Conservation (phyloP, 23 tunicate genomes). For the Ascidia mentula region DNA sequence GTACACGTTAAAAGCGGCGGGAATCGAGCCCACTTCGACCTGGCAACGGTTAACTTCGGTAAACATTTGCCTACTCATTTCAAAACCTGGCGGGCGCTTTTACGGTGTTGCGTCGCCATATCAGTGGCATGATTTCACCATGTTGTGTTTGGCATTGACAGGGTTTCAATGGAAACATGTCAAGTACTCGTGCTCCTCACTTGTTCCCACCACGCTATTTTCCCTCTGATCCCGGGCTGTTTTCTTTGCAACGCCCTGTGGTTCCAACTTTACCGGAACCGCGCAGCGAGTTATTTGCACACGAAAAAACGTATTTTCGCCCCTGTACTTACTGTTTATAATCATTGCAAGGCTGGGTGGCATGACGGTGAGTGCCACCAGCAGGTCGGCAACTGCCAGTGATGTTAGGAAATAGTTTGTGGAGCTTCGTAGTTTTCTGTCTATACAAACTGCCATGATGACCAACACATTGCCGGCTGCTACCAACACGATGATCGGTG, state of each 20-base stretch:
- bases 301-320: no score
- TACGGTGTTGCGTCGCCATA: background rate
- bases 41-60: background rate
- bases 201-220: background rate
- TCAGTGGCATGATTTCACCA: background rate
- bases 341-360: conserved; percentile 87
- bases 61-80: background rate
- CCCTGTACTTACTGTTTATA: conserved; percentile 82
- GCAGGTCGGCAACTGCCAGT: conserved; percentile 85
- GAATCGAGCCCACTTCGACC: background rate
- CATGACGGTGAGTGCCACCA: conserved; percentile 88
- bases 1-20: no score
- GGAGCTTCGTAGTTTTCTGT: conserved; percentile 57
- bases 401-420: conserved; percentile 90
- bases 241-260: background rate
- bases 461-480: conserved; percentile 78
- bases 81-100: background rate
- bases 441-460: conserved; percentile 62
- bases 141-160: conserved; percentile 3
- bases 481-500: conserved; percentile 60
- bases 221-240: background rate
- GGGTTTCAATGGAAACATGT: background rate
- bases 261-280: no score
- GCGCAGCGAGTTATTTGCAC: no score
- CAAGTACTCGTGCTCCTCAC: background rate